phyloP scores from a whole-genome alignment of 2,888 invertebrate species.

The Pristionchus entomophagus region DNA sequence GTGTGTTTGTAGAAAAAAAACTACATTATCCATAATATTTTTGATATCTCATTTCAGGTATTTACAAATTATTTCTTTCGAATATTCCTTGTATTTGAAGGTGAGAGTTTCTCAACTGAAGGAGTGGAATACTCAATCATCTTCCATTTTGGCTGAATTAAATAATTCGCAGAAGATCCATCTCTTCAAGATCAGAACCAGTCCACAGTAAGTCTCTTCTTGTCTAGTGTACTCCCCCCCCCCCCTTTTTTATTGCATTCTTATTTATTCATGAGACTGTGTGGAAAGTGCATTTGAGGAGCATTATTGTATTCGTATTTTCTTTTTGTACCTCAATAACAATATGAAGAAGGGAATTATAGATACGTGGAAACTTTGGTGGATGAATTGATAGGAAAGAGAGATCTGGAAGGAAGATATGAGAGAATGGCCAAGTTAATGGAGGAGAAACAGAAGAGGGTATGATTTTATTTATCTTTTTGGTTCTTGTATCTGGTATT shows the following conservation, averaged over 20 bases:
- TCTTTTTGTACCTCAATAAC: neutral
- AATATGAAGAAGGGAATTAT: conserved; percentile 14
- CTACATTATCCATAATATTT: no score
- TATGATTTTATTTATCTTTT: neutral
- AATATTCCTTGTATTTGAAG: neutral
- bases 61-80: no score
- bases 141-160: conserved; percentile 54
- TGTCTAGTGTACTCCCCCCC: no score
- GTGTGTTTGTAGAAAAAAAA: neutral
- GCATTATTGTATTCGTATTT: no score
- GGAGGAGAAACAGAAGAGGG: conserved; percentile 47
- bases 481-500: no score
- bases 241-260: neutral
- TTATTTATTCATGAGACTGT: neutral
- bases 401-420: conserved; percentile 56
- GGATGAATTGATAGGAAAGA: conserved; percentile 66
- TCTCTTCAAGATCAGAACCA: conserved; percentile 68
- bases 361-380: conserved; percentile 74
- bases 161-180: conserved; percentile 64
- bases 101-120: neutral
- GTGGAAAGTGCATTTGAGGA: no score
- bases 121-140: neutral
- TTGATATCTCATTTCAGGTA: no score
- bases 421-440: conserved; percentile 50
- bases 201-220: conserved; percentile 62